A percentile compares a stretch with the other conserved stretches of the same genome.
Evolutionary conservation across 2,797 vertebrate species (phyloP).

Genomic region (Rachycentron canadum): DNA sequence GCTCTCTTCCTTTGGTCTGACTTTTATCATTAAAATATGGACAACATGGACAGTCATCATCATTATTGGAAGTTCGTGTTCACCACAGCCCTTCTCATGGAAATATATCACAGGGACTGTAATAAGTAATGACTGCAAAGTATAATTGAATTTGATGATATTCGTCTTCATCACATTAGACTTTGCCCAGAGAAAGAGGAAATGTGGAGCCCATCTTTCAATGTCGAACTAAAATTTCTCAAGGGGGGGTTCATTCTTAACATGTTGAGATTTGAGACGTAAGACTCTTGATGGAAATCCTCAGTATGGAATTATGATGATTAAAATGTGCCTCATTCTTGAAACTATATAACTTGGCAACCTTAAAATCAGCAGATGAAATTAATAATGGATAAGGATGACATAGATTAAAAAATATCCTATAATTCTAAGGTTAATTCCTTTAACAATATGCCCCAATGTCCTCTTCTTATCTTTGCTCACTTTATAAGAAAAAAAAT

Average conservation of each 20-base stretch:
- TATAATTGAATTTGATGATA: slow-evolving; percentile 67
- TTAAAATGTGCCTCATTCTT: slow-evolving; percentile 17
- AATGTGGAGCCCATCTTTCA: slow-evolving; percentile 53
- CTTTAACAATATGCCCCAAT: background rate
- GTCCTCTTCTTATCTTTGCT: background rate
- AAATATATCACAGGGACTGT: slow-evolving; percentile 53
- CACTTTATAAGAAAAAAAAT: background rate
- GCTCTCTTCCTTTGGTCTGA: slow-evolving; percentile 63
- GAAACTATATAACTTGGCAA: slow-evolving; percentile 5
- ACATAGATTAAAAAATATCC: too few relatives aligned
- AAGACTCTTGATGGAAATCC: background rate
- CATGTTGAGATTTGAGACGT: slow-evolving; percentile 16
- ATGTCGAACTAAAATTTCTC: slow-evolving; percentile 20
- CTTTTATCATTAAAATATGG: slow-evolving; percentile 53
- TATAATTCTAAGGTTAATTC: slow-evolving; percentile 17
- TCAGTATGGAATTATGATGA: background rate
- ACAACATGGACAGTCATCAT: slow-evolving; percentile 44
- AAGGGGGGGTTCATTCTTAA: slow-evolving; percentile 19
- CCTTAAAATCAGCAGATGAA: slow-evolving; percentile 11
- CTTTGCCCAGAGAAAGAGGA: slow-evolving; percentile 43
- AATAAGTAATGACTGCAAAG: slow-evolving; percentile 48
- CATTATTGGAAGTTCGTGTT: slow-evolving; percentile 56
- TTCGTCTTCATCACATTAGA: slow-evolving; percentile 68
- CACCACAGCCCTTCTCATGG: slow-evolving; percentile 28
- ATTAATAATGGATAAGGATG: slow-evolving; percentile 21